These are phyloP conservation scores for Melanotaenia parkinsoni DNA, from an alignment of 2,797 vertebrate species.

Conservation along the genomic window DNA sequence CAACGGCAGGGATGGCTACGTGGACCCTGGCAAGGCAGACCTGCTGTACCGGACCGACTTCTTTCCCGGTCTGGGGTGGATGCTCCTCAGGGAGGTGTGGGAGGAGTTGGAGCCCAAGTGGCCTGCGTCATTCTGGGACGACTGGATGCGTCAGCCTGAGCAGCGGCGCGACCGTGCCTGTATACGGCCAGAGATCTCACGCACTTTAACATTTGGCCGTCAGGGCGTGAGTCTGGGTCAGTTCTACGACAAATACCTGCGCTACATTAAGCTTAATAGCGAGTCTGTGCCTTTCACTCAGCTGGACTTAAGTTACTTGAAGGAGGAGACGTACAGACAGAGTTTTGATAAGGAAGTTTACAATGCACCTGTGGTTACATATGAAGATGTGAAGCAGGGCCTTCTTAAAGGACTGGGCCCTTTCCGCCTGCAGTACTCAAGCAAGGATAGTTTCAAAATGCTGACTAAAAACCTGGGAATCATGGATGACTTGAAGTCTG, in stretches of 20 bases:
- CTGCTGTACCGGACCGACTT: constrained; percentile 94
- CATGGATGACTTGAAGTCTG: constrained; percentile 97
- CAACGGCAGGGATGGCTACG: constrained; percentile 91
- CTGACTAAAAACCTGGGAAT: constrained; percentile 89
- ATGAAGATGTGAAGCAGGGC: constrained; percentile 86
- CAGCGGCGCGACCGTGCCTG: constrained; percentile 90
- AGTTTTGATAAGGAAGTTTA: constrained; percentile 87
- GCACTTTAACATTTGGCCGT: constrained; percentile 95
- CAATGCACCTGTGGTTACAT: constrained; percentile 74
- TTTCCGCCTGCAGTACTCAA: constrained; percentile 88
- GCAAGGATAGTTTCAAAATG: constrained; percentile 89
- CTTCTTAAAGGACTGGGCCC: constrained; percentile 78
- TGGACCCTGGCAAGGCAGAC: constrained; percentile 80
- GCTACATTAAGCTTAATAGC: constrained; percentile 93
- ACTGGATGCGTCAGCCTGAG: constrained; percentile 95
- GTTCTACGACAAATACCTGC: constrained; percentile 96
- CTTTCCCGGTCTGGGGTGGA: constrained; percentile 94
- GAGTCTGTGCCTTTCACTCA: constrained; percentile 93
- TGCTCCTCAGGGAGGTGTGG: constrained; percentile 90
- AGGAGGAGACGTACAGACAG: constrained; percentile 84
- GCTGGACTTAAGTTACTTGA: constrained; percentile 89
- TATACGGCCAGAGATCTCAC: constrained; percentile 91
- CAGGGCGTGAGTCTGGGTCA: constrained; percentile 97
- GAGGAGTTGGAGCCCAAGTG: constrained; percentile 93
- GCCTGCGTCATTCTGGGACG: constrained; percentile 96